A percentile compares a stretch with the other conserved stretches of the same genome.
phyloP scores from a whole-genome alignment of 2,113 vertebrate genomes.

The Manacus vitellinus region DNA sequence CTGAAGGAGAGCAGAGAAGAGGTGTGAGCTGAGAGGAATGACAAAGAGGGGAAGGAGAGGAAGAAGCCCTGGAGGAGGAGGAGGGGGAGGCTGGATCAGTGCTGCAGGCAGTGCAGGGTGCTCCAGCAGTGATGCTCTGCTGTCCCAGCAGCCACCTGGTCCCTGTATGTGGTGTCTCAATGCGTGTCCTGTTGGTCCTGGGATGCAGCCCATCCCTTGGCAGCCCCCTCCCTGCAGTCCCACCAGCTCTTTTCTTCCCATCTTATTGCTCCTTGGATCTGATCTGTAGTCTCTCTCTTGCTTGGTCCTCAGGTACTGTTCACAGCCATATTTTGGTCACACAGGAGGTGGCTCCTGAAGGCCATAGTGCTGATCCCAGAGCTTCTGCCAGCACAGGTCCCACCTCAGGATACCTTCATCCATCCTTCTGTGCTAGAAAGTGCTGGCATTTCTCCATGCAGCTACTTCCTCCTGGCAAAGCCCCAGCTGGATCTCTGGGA shows the following conservation, averaged over 20 bases:
- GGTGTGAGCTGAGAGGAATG: conserved; percentile 40
- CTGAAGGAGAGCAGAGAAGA: conserved; percentile 47
- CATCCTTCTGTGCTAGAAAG: neutral
- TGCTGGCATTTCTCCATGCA: neutral
- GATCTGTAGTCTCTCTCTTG: accelerated
- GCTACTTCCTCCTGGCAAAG: neutral
- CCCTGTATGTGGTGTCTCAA: accelerated
- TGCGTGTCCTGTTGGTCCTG: neutral
- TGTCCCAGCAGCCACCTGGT: neutral
- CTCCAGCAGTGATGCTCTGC: neutral
- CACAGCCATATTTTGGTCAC: neutral
- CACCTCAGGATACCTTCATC: neutral
- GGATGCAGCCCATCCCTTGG: neutral
- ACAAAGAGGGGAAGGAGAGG: neutral
- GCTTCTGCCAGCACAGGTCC: neutral
- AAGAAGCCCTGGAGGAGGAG: neutral
- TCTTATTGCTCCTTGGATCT: neutral
- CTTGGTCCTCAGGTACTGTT: neutral
- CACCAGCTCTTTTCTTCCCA: neutral
- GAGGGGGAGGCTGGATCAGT: neutral
- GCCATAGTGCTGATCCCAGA: neutral
- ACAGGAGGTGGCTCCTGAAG: neutral
- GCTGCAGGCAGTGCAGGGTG: neutral
- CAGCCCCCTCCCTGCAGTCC: neutral
- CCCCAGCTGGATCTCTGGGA: neutral